phyloP scores from a whole-genome alignment of 2,113 vertebrate species.

The Passer montanus region DNA sequence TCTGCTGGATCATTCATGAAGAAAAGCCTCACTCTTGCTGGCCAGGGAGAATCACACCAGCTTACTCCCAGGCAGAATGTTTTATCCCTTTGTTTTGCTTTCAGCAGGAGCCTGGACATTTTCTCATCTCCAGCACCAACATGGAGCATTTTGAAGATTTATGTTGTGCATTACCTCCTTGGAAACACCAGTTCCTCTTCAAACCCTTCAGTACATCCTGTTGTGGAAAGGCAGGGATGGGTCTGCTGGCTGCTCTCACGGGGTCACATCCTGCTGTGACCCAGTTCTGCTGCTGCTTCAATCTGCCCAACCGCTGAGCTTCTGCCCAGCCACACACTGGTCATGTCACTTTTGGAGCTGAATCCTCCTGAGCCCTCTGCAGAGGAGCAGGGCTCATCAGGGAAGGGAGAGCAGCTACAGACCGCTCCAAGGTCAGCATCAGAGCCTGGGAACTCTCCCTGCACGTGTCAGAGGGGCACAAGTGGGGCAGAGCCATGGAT shows the following conservation, averaged over 20 bases:
- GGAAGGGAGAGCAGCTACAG: neutral
- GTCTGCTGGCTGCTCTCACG: neutral
- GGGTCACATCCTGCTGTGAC: neutral
- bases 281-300: neutral
- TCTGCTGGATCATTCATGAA: neutral
- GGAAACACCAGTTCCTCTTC: neutral
- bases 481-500: neutral
- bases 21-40: neutral
- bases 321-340: neutral
- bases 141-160: neutral
- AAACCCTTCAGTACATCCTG: neutral
- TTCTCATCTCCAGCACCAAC: neutral
- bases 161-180: neutral
- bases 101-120: neutral
- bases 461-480: neutral
- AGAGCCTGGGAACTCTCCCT: neutral
- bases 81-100: neutral
- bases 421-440: neutral
- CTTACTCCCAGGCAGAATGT: neutral
- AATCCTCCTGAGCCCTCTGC: neutral
- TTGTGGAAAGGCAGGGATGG: neutral
- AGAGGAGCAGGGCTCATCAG: neutral
- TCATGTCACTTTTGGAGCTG: fast-evolving
- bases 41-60: neutral
- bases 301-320: neutral